These are phyloP conservation scores for Triplophysa tibetana DNA, from an alignment of 2,113 vertebrate species.

Conservation along the genomic window DNA sequence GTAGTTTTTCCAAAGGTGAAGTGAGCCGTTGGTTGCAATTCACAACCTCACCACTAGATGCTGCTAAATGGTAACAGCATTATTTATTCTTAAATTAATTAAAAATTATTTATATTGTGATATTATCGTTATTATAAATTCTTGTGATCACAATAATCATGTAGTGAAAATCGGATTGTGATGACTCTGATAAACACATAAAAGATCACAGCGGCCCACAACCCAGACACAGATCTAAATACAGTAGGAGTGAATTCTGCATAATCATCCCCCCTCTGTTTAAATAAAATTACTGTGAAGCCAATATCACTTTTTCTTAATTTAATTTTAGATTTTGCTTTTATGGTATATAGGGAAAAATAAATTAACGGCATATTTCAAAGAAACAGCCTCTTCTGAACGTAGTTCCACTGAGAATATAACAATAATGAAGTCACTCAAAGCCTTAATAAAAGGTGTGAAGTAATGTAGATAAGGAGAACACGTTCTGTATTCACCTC, in stretches of 20 bases:
- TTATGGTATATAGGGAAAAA: constrained; percentile 2
- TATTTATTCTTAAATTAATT: too few relatives aligned
- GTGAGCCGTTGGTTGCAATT: too few relatives aligned
- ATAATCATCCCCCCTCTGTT: constrained; percentile 53
- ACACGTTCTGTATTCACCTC: constrained; percentile 12
- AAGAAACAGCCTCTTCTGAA: constrained; percentile 17
- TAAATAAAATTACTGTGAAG: constrained; percentile 52
- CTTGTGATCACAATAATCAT: too few relatives aligned
- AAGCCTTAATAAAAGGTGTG: constrained; percentile 21
- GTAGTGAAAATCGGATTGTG: too few relatives aligned
- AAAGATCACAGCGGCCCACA: neutral
- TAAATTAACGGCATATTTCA: neutral
- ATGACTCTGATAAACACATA: neutral
- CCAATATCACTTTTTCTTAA: constrained; percentile 56
- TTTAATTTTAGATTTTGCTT: constrained; percentile 50
- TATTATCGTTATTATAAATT: too few relatives aligned
- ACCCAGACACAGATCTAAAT: constrained; percentile 6
- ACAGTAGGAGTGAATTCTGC: constrained; percentile 30
- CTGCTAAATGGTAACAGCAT: too few relatives aligned
- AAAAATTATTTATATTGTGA: too few relatives aligned
- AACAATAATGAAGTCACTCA: constrained; percentile 41
- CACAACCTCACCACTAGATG: too few relatives aligned
- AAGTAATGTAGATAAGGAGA: constrained; percentile 28
- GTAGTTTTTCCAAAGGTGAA: too few relatives aligned
- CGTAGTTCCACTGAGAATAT: constrained; percentile 7